Percentiles rank a stretch among this genome's conserved stretches.
phyloP scores from a whole-genome alignment of 2,113 vertebrate genomes.

The Nipponia nippon region DNA sequence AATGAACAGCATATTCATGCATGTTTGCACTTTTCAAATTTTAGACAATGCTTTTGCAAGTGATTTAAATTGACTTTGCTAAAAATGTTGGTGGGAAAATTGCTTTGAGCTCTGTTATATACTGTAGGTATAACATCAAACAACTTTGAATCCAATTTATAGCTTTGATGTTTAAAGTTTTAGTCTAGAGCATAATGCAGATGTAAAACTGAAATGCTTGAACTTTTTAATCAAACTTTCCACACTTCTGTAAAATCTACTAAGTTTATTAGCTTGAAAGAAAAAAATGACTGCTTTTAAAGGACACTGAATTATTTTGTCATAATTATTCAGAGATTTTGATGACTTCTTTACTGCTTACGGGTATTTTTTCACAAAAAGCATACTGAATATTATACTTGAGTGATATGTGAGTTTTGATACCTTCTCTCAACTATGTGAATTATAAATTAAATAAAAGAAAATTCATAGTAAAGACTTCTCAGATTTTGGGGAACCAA shows the following conservation, averaged over 20 bases:
- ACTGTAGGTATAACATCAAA: conserved; percentile 61
- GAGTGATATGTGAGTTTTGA: neutral
- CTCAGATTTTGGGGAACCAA: neutral
- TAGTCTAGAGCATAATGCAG: conserved; percentile 40
- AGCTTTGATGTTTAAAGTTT: conserved; percentile 66
- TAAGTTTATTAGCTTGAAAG: conserved; percentile 43
- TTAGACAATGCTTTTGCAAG: conserved; percentile 31
- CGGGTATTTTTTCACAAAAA: neutral
- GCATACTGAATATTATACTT: neutral
- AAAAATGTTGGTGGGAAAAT: conserved; percentile 56
- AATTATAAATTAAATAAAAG: neutral
- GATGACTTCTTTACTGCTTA: neutral
- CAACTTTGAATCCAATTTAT: conserved; percentile 59
- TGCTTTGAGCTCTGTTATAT: conserved; percentile 45
- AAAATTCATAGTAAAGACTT: neutral
- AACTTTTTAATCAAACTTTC: conserved; percentile 61
- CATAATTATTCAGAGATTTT: neutral
- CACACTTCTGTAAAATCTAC: neutral
- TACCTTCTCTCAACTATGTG: neutral
- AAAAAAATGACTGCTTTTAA: neutral
- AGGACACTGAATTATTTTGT: neutral
- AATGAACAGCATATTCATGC: conserved; percentile 22
- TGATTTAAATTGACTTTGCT: conserved; percentile 61
- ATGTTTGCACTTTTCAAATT: conserved; percentile 58
- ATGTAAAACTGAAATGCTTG: conserved; percentile 51